Evolutionary conservation across 2,888 invertebrate genomes (phyloP).

Genomic region (Hydraecia micacea): DNA sequence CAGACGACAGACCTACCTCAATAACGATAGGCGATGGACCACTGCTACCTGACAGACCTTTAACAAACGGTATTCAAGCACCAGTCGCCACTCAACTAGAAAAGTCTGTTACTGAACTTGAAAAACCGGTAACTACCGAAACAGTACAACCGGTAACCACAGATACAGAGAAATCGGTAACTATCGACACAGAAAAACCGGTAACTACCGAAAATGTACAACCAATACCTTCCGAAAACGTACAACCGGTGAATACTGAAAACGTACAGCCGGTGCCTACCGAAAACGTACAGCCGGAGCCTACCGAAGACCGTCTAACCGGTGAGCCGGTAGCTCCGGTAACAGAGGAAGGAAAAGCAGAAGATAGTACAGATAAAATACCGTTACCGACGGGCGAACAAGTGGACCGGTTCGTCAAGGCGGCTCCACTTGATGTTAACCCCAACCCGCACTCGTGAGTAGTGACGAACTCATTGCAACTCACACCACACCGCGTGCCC

Average conservation of each 20-base stretch:
- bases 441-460: slow-evolving; percentile 90
- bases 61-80: slow-evolving; percentile 42
- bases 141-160: background rate
- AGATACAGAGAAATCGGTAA: slow-evolving; percentile 27
- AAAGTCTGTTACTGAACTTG: slow-evolving; percentile 26
- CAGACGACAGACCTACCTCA: slow-evolving; percentile 52
- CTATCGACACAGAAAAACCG: slow-evolving; percentile 26
- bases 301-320: slow-evolving; percentile 47
- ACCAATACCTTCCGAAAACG: slow-evolving; percentile 21
- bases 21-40: slow-evolving; percentile 41
- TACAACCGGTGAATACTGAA: slow-evolving; percentile 32
- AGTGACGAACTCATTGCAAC: slow-evolving; percentile 73
- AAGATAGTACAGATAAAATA: slow-evolving; percentile 53
- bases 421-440: slow-evolving; percentile 82
- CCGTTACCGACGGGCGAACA: slow-evolving; percentile 50
- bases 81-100: slow-evolving; percentile 30
- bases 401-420: slow-evolving; percentile 76
- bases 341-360: slow-evolving; percentile 45
- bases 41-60: slow-evolving; percentile 34
- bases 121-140: slow-evolving; percentile 36
- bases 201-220: background rate
- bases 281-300: slow-evolving; percentile 36
- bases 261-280: slow-evolving; percentile 30
- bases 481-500: slow-evolving; percentile 80
- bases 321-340: slow-evolving; percentile 67